A percentile compares a stretch with the other conserved stretches of the same genome.
Conservation (phyloP, 2,797 vertebrate genomes). For the Yasuhikotakia modesta region DNA sequence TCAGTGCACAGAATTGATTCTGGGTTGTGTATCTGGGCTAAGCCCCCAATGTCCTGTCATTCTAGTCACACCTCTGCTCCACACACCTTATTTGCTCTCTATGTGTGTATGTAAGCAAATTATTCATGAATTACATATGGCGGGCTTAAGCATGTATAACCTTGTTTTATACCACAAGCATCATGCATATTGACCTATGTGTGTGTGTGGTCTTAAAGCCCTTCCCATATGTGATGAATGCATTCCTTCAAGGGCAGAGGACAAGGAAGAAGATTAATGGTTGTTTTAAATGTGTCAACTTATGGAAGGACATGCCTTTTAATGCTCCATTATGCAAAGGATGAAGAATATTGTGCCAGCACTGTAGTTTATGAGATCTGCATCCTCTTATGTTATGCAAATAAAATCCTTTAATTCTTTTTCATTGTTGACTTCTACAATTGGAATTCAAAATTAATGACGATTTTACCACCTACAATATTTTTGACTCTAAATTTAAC, state of each 20-base stretch:
- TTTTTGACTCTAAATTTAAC: too few relatives aligned
- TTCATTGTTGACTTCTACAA: not conserved
- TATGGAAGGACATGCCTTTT: slow-evolving; percentile 74
- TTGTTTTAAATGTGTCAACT: slow-evolving; percentile 49
- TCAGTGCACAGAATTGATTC: not conserved
- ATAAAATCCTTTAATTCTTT: not conserved
- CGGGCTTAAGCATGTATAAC: not conserved
- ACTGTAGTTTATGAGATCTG: not conserved
- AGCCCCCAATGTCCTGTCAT: not conserved
- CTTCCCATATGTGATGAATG: not conserved
- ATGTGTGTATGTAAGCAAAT: slow-evolving; percentile 2
- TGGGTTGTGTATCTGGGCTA: not conserved
- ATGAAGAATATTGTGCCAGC: slow-evolving; percentile 5
- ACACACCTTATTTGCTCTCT: not conserved
- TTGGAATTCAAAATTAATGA: too few relatives aligned
- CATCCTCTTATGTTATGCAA: not conserved
- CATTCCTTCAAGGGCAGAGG: slow-evolving; percentile 24
- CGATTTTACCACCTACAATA: too few relatives aligned
- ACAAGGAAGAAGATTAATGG: slow-evolving; percentile 37
- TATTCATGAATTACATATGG: slow-evolving; percentile 1
- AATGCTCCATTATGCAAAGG: slow-evolving; percentile 67
- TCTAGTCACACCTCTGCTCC: not conserved
- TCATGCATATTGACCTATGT: slow-evolving; percentile 15
- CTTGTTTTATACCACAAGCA: not conserved
- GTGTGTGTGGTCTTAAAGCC: slow-evolving; percentile 2